Conservation (phyloP, 2,113 vertebrate species). For the Chionis minor region DNA sequence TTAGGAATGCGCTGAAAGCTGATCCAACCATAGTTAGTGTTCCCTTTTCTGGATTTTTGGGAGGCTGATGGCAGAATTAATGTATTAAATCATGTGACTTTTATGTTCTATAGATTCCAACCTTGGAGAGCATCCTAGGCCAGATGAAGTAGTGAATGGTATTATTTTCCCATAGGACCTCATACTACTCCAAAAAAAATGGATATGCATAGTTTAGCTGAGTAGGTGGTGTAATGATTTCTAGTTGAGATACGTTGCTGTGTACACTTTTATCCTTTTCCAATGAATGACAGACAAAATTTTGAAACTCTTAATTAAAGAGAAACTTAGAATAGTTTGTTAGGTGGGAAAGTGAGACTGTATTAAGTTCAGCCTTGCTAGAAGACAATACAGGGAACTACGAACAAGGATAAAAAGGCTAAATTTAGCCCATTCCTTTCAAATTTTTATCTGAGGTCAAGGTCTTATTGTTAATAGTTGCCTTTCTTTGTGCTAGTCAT, state of each 20-base stretch:
- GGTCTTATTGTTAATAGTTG: background rate
- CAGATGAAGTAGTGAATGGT: background rate
- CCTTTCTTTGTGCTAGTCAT: background rate
- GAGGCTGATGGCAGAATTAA: background rate
- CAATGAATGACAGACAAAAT: background rate
- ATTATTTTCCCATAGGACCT: background rate
- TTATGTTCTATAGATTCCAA: background rate
- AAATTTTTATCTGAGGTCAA: constrained; percentile 14
- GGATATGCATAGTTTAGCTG: background rate
- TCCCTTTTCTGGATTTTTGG: background rate
- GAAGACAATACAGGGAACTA: constrained; percentile 27
- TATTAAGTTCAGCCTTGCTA: background rate
- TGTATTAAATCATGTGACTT: background rate
- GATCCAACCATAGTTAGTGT: background rate
- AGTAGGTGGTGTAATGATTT: background rate
- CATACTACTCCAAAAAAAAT: background rate
- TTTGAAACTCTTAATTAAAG: background rate
- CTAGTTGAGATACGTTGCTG: background rate
- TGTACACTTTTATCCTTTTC: background rate
- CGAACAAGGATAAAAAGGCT: background rate
- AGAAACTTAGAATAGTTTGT: background rate
- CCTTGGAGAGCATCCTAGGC: background rate
- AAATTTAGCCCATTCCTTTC: constrained; percentile 4
- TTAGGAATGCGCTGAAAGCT: background rate
- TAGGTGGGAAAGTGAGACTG: background rate